These are phyloP conservation scores for Solea senegalensis DNA, from an alignment of 2,113 vertebrate species.

Conservation along the genomic window DNA sequence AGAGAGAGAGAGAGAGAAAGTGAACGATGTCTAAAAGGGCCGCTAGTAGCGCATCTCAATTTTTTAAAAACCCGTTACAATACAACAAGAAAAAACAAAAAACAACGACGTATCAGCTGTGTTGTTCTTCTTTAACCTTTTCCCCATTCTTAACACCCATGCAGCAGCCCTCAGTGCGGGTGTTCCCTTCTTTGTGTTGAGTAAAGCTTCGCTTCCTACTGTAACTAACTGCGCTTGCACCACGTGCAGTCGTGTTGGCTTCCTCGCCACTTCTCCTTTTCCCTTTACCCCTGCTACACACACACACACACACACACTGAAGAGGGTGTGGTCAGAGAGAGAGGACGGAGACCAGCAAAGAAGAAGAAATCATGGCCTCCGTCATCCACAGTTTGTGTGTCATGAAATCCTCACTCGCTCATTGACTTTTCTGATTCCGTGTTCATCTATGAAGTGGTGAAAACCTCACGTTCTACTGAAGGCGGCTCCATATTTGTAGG, in stretches of 20 bases:
- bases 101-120: neutral
- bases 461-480: constrained; percentile 20
- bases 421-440: neutral
- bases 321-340: constrained; percentile 71
- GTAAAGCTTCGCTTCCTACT: constrained; percentile 74
- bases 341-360: constrained; percentile 48
- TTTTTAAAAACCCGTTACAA: constrained; percentile 25
- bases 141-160: constrained; percentile 45
- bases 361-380: constrained; percentile 10
- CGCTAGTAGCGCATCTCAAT: constrained; percentile 47
- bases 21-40: constrained; percentile 44
- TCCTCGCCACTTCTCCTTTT: constrained; percentile 5
- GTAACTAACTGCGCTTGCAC: constrained; percentile 66
- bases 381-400: constrained; percentile 14
- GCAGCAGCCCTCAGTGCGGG: constrained; percentile 27
- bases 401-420: constrained; percentile 16
- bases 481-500: constrained; percentile 47
- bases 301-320: constrained; percentile 10
- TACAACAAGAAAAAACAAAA: neutral
- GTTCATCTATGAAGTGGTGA: neutral
- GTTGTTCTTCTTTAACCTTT: constrained; percentile 37
- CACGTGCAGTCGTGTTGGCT: constrained; percentile 24
- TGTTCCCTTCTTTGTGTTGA: constrained; percentile 40
- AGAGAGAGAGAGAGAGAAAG: constrained; percentile 20
- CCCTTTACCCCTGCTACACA: constrained; percentile 23